Conservation (phyloP, 2,888 invertebrate genomes). For the Synanthedon formicaeformis region DNA sequence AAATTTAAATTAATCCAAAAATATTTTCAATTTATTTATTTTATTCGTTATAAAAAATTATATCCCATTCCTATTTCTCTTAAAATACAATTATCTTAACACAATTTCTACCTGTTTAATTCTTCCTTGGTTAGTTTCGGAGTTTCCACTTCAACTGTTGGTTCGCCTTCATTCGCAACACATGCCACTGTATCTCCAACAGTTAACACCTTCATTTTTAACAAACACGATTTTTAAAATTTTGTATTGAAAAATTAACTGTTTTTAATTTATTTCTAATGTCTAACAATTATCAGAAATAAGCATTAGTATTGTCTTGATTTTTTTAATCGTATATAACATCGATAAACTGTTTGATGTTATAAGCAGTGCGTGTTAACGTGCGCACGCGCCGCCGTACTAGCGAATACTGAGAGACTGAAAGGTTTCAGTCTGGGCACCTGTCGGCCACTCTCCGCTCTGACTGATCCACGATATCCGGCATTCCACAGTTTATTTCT, state of each 20-base stretch:
- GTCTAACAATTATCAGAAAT: neutral
- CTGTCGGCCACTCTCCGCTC: slow-evolving; percentile 2
- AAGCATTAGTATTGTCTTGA: no score
- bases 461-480: slow-evolving; percentile 46
- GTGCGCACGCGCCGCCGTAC: slow-evolving; percentile 15
- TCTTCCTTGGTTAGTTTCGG: slow-evolving; percentile 49
- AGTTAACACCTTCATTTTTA: slow-evolving; percentile 53
- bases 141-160: slow-evolving; percentile 36
- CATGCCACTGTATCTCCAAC: slow-evolving; percentile 47
- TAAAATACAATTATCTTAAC: no score
- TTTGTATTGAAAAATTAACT: no score
- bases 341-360: slow-evolving; percentile 22
- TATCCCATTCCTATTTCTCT: no score
- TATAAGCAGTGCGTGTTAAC: slow-evolving; percentile 8
- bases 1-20: no score
- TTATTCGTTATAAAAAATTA: no score
- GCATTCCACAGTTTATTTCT: slow-evolving; percentile 63
- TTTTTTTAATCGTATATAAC: slow-evolving; percentile 31
- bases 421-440: slow-evolving; percentile 7
- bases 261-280: neutral
- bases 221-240: slow-evolving; percentile 2
- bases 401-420: slow-evolving; percentile 26
- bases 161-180: slow-evolving; percentile 48
- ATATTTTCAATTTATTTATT: no score
- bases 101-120: slow-evolving; percentile 41